Evolutionary conservation across 2,888 invertebrate genomes (phyloP).

Genomic region (Apoda limacodes): DNA sequence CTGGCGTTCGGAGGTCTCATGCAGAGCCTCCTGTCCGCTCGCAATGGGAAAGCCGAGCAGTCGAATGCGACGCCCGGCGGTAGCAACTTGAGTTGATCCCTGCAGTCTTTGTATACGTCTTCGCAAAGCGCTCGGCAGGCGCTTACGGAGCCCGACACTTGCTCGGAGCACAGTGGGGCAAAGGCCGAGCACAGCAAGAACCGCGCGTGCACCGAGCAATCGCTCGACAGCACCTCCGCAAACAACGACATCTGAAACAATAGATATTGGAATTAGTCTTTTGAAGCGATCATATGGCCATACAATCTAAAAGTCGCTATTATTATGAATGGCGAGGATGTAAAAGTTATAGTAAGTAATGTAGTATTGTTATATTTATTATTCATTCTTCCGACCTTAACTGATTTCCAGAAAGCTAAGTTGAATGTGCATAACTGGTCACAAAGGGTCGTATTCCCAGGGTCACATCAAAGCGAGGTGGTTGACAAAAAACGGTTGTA

Average conservation of each 20-base stretch:
- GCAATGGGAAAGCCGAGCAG: conserved; percentile 84
- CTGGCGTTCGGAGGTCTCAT: conserved; percentile 75
- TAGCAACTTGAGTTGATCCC: conserved; percentile 77
- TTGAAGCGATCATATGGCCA: no score
- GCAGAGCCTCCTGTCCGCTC: conserved; percentile 77
- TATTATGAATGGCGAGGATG: no score
- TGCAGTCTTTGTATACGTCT: conserved; percentile 78
- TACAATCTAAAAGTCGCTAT: no score
- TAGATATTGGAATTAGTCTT: no score
- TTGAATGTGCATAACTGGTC: conserved; percentile 1
- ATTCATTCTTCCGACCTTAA: no score
- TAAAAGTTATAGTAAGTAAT: no score
- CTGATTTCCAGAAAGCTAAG: not conserved
- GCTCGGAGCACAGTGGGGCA: conserved; percentile 91
- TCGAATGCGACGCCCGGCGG: conserved; percentile 79
- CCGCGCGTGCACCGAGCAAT: conserved; percentile 83
- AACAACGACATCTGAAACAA: conserved; percentile 77
- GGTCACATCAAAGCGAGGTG: conserved; percentile 1
- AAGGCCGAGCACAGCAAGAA: conserved; percentile 92
- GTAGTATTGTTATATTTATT: no score
- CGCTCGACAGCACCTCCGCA: conserved; percentile 79
- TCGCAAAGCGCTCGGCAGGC: conserved; percentile 90
- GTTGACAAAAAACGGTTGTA: conserved; percentile 15
- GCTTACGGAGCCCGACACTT: conserved; percentile 85
- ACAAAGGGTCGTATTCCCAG: conserved; percentile 17